Evolutionary conservation across 2,888 invertebrate genomes (phyloP), one percentile per base, ranked within the genome.

Genomic region (Agrenia bidenticulata): DNA sequence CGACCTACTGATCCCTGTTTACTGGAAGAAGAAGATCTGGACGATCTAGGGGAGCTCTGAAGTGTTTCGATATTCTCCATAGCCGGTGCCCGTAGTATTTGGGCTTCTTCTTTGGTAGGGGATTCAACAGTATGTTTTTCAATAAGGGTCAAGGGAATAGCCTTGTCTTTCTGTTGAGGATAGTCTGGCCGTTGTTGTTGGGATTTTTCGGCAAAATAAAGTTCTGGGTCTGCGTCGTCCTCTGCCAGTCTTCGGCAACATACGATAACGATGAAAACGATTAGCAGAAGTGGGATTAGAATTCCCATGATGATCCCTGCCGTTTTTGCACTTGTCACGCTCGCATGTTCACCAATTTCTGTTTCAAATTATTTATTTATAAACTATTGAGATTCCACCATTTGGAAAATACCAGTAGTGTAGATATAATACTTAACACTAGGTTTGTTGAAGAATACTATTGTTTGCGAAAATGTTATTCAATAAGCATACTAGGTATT

Each of bases 241-340:
- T 59, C 24, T n/a, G 67, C 66, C 4, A 64, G 23, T 61, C 66
- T 60, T 41, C 69, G 66, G 54, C 69, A 73, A 42, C 41, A 70
- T 24, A 61, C 13, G 50, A 72, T 53, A 9, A 76, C 24, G 55
- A 67, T 57, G 27, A 64, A 58, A n/a, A 58, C 70, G 26, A 74
- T 66, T 51, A 92, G 81, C 53, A 90, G 77, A 72, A 91, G 83
- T 23, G 92, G 91, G 77, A 92, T 81, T 80, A 93, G 82, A 69
- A 91, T 85, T 41, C 88, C 87, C 72, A 90, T 82, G 75, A 92
- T 85, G 80, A 91, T 86, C 73, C 89, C 90, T 78, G 88, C 85
- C 4, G 92, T 89, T 63, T 64, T 66, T n/a, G 70, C 73, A 61
- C 68, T 68, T 53, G 74, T 61, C 49, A 73, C 71, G 24, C 73